These are phyloP conservation scores for Calameuta filiformis DNA, from an alignment of 2,888 invertebrate genomes.

Conservation along the genomic window DNA sequence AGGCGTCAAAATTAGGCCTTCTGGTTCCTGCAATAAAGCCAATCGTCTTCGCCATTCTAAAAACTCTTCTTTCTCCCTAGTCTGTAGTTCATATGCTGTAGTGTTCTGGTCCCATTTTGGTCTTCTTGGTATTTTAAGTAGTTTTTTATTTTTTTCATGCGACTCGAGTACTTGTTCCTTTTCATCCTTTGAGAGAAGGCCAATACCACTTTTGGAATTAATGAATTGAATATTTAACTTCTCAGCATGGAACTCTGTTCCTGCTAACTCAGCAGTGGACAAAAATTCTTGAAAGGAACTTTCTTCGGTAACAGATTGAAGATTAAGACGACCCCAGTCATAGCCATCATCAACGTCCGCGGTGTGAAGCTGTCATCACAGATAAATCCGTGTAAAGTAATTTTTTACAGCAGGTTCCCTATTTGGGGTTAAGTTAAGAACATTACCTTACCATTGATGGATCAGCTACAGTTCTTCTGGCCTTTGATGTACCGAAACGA, in stretches of 20 bases:
- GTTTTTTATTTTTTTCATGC: conserved; percentile 72
- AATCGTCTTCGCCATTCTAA: conserved; percentile 90
- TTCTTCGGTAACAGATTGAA: conserved; percentile 94
- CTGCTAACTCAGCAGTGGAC: conserved; percentile 93
- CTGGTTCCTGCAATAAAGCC: conserved; percentile 80
- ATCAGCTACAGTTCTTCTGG: conserved; percentile 75
- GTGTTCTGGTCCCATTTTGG: conserved; percentile 84
- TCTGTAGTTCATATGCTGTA: conserved; percentile 82
- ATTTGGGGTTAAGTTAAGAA: conserved; percentile 17
- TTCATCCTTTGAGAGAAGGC: conserved; percentile 73
- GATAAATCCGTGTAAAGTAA: neutral
- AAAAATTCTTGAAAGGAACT: conserved; percentile 97
- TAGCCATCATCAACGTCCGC: conserved; percentile 90
- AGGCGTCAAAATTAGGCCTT: conserved; percentile 89
- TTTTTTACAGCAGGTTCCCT: conserved; percentile 4
- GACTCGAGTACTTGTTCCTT: conserved; percentile 67
- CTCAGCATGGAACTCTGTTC: conserved; percentile 93
- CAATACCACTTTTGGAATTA: conserved; percentile 72
- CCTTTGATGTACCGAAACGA: conserved; percentile 75
- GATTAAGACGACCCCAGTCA: conserved; percentile 90
- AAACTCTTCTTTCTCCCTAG: conserved; percentile 84
- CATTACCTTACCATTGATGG: conserved; percentile 75
- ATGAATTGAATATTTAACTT: conserved; percentile 86
- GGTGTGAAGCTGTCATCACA: conserved; percentile 76
- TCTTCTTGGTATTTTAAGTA: conserved; percentile 85